Conservation (phyloP, 2,113 vertebrate genomes). For the Athene noctua region DNA sequence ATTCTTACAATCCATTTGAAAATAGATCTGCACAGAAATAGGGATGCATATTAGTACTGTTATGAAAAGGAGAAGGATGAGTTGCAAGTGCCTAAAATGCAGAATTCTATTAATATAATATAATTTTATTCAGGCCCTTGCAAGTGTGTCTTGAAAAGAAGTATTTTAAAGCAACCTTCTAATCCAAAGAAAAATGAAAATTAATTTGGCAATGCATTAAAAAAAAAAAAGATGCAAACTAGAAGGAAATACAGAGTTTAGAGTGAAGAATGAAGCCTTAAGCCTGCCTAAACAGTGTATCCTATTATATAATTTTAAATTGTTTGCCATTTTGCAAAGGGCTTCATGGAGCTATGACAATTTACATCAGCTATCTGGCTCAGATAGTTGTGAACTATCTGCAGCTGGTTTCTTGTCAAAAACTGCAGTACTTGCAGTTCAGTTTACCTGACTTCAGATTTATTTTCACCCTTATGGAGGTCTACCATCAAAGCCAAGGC, state of each 20-base stretch:
- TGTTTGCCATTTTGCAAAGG: not conserved
- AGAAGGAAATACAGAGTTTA: not conserved
- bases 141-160: not conserved
- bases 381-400: not conserved
- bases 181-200: not conserved
- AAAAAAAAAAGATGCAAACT: not conserved
- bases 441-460: not conserved
- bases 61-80: not conserved
- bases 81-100: not conserved
- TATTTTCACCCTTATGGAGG: not conserved
- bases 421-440: not conserved
- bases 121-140: not conserved
- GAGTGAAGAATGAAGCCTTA: not conserved
- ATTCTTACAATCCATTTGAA: not conserved
- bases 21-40: not conserved
- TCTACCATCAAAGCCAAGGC: not conserved
- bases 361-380: not conserved
- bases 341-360: not conserved
- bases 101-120: not conserved
- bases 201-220: not conserved
- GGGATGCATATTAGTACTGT: not conserved
- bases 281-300: not conserved
- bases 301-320: not conserved
- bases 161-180: not conserved
- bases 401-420: not conserved